Conservation (phyloP, 2,113 vertebrate species). For the Gambusia affinis region DNA sequence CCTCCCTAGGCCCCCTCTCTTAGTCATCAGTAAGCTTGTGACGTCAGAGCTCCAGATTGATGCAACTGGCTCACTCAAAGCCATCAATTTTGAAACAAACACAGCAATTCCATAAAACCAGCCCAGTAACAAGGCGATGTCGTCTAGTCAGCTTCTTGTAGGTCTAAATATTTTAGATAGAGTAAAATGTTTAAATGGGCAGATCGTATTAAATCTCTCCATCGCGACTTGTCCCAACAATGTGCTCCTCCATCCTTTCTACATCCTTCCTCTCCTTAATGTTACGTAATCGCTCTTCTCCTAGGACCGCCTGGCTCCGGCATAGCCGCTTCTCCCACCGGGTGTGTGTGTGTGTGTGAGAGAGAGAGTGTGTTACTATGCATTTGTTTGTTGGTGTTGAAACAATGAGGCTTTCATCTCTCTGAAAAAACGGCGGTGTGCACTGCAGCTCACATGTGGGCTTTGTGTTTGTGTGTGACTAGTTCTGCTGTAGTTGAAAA, state of each 20-base stretch:
- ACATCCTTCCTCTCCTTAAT: slow-evolving; percentile 29
- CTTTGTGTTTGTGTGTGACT: background rate
- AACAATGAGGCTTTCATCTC: slow-evolving; percentile 54
- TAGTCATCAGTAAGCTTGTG: slow-evolving; percentile 50
- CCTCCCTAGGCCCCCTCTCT: slow-evolving; percentile 5
- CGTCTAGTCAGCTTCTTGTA: slow-evolving; percentile 2
- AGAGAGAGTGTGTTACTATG: background rate
- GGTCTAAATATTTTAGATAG: background rate
- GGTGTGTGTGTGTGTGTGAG: background rate
- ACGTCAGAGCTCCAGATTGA: slow-evolving; percentile 45
- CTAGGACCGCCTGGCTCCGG: slow-evolving; percentile 65
- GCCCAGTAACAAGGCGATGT: background rate
- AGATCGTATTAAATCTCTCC: background rate
- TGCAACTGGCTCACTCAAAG: slow-evolving; percentile 33
- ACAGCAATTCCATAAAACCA: slow-evolving; percentile 8
- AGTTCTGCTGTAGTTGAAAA: background rate
- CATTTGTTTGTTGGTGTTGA: slow-evolving; percentile 21
- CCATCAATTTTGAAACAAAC: slow-evolving; percentile 20
- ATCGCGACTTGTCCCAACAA: slow-evolving; percentile 5
- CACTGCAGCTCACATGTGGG: background rate
- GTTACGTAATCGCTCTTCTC: slow-evolving; percentile 69
- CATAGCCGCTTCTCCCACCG: slow-evolving; percentile 34
- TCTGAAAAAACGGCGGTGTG: slow-evolving; percentile 6
- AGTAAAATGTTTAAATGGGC: background rate
- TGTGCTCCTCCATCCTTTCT: slow-evolving; percentile 32